Conservation (phyloP, 2,113 vertebrate genomes). For the Microcebus murinus region DNA sequence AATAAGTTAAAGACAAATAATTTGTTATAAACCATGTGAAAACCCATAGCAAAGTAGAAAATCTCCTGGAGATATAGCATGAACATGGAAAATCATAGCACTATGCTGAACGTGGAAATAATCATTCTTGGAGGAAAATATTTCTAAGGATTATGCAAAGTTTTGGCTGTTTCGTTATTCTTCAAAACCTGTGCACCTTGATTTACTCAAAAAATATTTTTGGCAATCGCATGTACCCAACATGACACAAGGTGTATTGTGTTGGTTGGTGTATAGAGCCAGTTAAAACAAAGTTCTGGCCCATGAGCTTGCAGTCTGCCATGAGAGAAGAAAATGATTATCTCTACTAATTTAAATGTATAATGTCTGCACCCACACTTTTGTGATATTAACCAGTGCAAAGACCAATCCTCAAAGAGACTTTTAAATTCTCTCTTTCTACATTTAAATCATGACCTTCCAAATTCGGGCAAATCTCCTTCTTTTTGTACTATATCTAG, state of each 20-base stretch:
- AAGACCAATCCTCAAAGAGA: background rate
- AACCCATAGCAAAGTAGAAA: constrained; percentile 35
- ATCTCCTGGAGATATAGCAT: constrained; percentile 49
- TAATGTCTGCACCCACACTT: background rate
- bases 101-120: background rate
- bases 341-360: background rate
- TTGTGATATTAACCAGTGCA: background rate
- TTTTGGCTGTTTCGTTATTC: background rate
- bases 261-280: background rate
- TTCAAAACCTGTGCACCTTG: background rate
- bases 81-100: background rate
- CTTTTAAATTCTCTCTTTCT: background rate
- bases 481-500: background rate
- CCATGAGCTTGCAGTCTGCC: background rate
- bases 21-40: constrained; percentile 46
- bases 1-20: constrained; percentile 37
- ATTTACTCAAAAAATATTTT: constrained; percentile 14
- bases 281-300: background rate
- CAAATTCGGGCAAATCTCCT: background rate
- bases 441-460: background rate
- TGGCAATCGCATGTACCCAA: background rate
- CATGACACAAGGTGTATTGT: background rate
- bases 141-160: too few species aligned
- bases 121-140: background rate
- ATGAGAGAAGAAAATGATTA: background rate